Conservation (phyloP, 2,113 vertebrate species). For the Rhombomys opimus region DNA sequence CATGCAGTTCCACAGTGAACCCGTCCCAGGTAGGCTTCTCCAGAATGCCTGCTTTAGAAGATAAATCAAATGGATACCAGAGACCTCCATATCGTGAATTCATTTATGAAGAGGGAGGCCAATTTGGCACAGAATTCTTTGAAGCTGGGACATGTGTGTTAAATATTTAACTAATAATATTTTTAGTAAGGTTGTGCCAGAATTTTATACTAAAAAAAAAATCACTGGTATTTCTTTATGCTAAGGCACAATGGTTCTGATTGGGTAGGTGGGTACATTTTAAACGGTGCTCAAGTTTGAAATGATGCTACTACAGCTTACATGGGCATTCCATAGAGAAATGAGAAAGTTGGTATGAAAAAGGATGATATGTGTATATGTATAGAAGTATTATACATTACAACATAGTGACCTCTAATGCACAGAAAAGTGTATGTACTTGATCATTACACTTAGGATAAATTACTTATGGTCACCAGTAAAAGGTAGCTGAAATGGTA, state of each 20-base stretch:
- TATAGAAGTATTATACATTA: not conserved
- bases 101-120: not conserved
- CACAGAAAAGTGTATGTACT: not conserved
- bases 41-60: not conserved
- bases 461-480: not conserved
- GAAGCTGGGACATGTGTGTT: not conserved
- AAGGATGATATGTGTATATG: not conserved
- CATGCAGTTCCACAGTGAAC: not conserved
- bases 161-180: conserved; percentile 10
- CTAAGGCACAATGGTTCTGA: not conserved
- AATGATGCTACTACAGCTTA: not conserved
- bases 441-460: not conserved
- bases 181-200: not conserved
- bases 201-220: not conserved
- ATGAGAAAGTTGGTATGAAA: not conserved
- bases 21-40: not conserved
- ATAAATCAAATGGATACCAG: not conserved
- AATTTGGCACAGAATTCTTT: not conserved
- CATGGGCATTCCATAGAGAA: not conserved
- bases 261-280: not conserved
- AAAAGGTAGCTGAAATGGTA: not conserved
- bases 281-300: not conserved
- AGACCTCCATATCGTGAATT: not conserved
- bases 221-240: not conserved
- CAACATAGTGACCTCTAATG: not conserved